Percentiles rank a stretch among this genome's conserved stretches.
Conservation (phyloP, 2,113 vertebrate genomes). For the Upupa epops region DNA sequence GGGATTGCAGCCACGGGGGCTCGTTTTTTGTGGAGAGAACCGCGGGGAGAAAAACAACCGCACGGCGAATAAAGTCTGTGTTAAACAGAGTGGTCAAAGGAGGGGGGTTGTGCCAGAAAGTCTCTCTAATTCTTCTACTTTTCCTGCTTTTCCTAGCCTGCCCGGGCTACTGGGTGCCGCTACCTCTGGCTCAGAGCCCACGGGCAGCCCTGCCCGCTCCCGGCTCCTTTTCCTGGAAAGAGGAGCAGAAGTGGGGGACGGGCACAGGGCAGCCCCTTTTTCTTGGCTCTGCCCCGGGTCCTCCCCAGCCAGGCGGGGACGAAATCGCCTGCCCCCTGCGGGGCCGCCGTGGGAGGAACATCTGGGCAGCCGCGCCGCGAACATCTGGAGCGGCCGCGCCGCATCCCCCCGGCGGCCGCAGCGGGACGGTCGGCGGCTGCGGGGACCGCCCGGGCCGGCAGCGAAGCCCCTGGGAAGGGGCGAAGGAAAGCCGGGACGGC, state of each 20-base stretch:
- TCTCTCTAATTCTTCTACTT: neutral
- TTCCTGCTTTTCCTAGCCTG: neutral
- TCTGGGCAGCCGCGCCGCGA: conserved; percentile 60
- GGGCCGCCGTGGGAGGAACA: conserved; percentile 57
- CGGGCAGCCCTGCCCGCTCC: neutral
- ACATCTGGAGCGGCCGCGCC: conserved; percentile 56
- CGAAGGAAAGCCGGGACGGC: neutral
- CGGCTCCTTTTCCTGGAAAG: neutral
- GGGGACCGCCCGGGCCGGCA: neutral
- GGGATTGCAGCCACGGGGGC: neutral
- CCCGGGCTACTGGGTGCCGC: neutral
- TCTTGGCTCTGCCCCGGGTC: neutral
- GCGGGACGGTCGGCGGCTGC: neutral
- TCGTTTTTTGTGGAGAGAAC: neutral
- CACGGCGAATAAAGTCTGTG: neutral
- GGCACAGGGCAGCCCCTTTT: neutral
- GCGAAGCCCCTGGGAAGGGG: neutral
- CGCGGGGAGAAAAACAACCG: neutral
- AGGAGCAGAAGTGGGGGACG: neutral
- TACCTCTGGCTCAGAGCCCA: neutral
- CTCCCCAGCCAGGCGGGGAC: neutral
- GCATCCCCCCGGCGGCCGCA: neutral
- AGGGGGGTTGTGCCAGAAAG: neutral
- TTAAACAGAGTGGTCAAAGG: neutral
- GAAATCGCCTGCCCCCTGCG: neutral